Base-by-base conservation (phyloP, 2,797 vertebrate genomes). In the Decapterus maruadsi region DNA sequence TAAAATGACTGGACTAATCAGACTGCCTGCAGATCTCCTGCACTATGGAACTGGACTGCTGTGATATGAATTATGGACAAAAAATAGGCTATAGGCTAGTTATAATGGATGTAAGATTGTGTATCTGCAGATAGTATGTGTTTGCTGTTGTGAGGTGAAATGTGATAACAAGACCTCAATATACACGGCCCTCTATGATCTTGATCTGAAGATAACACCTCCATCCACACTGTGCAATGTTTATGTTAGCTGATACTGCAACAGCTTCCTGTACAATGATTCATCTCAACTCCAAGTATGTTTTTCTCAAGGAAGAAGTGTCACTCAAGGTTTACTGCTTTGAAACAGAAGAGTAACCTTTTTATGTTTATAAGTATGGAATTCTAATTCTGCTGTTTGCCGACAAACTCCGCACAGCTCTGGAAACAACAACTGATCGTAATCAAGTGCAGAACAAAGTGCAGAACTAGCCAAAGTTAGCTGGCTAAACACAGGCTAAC, bases 181-280 rank as follows among this genome's bases (percentile, higher is more conserved):
- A 12, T 53, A 26, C n/a, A 50, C 1, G 20, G 9, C 4, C 20
- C 48, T 22, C 11, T 22, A 10, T 51, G 20, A 20, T 20, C 19
- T 50, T n/a, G n/a, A 48, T 12, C 46, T 48, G n/a, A 8, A 10
- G 9, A n/a, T 8, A n/a, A n/a, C 31, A 34, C 46, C 46, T n/a
- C 19, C 19, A 48, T 10, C 46, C 8, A 9, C 7, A 40, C 38
- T 9, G 38, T 45, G 19, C 6, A n/a, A 19, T n/a, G 19, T 46
- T 19, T 19, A 9, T 20, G 19, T 20, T 20, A 9, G 40, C 0
- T 34, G 60, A 73, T 80, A 31, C 14, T 9, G 63, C 73, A 63
- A 58, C 68, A 40, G 68, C 34, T 77, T 77, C 77, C 65, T 77
- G 64, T 34, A 9, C 14, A 36, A 8, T 56, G 19, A 61, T 6